Evolutionary conservation across 92 coral and sea anemone species (phyloP).

Genomic region (Siderastrea radians): DNA sequence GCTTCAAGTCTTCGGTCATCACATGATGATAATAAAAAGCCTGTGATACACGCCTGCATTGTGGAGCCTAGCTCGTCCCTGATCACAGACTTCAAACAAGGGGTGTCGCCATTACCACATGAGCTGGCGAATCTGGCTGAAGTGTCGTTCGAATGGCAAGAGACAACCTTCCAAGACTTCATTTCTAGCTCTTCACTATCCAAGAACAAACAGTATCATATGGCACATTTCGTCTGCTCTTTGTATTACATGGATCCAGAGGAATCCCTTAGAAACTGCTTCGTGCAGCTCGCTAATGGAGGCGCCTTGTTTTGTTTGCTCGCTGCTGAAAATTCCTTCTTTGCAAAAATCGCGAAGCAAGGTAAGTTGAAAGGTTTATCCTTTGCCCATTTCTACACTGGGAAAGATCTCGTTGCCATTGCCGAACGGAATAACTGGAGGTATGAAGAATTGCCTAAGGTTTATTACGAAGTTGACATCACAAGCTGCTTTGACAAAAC

Average conservation of each 20-base stretch:
- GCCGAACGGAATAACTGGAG: constrained; percentile 50
- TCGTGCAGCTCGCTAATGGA: constrained; percentile 11
- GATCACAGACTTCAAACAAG: constrained; percentile 9
- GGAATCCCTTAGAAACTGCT: constrained; percentile 27
- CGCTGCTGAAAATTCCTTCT: constrained; percentile 31
- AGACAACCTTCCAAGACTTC: constrained; percentile 35
- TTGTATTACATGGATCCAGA: constrained; percentile 66
- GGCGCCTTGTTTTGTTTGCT: constrained; percentile 47
- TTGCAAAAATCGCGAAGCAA: constrained; percentile 20
- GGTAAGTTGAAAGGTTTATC: constrained; percentile 34
- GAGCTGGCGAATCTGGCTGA: constrained; percentile 7
- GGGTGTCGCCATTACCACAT: constrained; percentile 20
- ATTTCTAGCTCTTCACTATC: neutral
- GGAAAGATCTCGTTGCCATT: constrained; percentile 25
- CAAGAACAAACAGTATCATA: neutral
- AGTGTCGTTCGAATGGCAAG: constrained; percentile 53
- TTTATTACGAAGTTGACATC: constrained; percentile 39
- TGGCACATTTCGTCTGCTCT: constrained; percentile 48
- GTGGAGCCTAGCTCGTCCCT: constrained; percentile 1
- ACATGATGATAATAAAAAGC: neutral
- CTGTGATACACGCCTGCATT: constrained; percentile 2
- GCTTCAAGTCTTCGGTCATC: constrained; percentile 24
- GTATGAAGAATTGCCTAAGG: constrained; percentile 18
- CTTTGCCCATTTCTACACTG: constrained; percentile 40
- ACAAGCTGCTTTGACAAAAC: constrained; percentile 43